Percentiles rank a stretch among this genome's conserved stretches.
phyloP scores from a whole-genome alignment of 2,888 invertebrate species.

The Apotomis capreana region DNA sequence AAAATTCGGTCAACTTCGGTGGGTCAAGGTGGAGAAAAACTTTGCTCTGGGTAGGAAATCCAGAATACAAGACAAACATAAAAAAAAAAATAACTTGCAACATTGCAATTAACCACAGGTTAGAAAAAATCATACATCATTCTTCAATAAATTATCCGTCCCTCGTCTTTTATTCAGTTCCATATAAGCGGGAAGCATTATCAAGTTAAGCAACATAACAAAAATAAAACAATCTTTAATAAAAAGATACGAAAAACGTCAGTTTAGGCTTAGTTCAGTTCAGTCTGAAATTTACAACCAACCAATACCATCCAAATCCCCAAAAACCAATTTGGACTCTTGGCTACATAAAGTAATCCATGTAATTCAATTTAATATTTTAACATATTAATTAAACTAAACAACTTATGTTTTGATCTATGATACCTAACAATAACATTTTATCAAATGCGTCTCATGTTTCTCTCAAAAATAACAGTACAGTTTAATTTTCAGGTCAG shows the following conservation, averaged over 20 bases:
- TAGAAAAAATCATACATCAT: background rate
- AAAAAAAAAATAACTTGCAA: background rate
- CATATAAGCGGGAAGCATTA: no score
- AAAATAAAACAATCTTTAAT: no score
- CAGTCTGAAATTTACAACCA: background rate
- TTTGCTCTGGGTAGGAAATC: no score
- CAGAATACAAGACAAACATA: no score
- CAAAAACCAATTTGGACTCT: slow-evolving; percentile 22
- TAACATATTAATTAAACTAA: background rate
- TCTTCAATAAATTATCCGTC: no score
- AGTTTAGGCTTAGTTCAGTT: no score
- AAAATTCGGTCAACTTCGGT: no score
- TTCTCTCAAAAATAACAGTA: slow-evolving; percentile 21
- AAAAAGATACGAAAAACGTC: background rate
- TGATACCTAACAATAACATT: background rate
- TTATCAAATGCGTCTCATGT: slow-evolving; percentile 6
- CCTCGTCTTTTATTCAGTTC: no score
- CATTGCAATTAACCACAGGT: background rate
- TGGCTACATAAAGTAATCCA: slow-evolving; percentile 2
- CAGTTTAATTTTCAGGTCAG: slow-evolving; percentile 35
- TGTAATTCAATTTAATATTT: slow-evolving; percentile 10
- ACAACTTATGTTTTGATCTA: slow-evolving; percentile 9
- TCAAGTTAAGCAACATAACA: no score
- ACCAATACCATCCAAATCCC: slow-evolving; percentile 16
- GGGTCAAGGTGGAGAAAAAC: no score